Percentiles rank a stretch among this genome's conserved stretches.
Conservation (phyloP, 64 coral and sea anemone species). For the Porites australiensis region DNA sequence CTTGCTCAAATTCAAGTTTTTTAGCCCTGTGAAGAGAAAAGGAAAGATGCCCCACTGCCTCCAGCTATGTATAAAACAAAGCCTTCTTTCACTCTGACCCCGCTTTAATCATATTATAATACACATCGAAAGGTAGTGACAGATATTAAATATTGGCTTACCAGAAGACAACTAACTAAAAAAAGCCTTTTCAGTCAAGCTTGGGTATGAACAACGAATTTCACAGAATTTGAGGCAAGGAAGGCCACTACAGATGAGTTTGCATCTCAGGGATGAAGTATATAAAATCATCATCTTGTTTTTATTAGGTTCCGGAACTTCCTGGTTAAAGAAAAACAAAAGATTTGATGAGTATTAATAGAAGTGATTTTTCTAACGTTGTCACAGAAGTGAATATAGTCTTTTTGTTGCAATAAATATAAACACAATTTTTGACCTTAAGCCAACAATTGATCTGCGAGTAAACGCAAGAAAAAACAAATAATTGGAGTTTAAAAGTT, state of each 20-base stretch:
- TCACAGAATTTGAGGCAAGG: conserved; percentile 64
- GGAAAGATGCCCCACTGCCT: too few relatives aligned
- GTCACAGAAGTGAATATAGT: too few relatives aligned
- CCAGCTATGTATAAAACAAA: too few relatives aligned
- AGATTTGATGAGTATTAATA: neutral
- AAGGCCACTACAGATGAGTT: conserved; percentile 38
- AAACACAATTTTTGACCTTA: neutral
- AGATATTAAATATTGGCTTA: neutral
- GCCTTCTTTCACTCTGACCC: too few relatives aligned
- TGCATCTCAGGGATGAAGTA: conserved; percentile 40
- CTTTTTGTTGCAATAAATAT: neutral
- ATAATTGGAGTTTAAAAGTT: neutral
- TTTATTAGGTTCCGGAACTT: conserved; percentile 69
- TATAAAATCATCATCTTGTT: conserved; percentile 71
- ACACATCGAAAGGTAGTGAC: neutral
- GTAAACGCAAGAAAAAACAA: neutral
- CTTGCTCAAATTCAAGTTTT: too few relatives aligned
- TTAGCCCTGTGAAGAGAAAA: too few relatives aligned
- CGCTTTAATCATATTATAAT: too few relatives aligned
- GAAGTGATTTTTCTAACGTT: neutral
- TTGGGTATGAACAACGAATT: conserved; percentile 49
- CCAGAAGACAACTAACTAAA: conserved; percentile 18
- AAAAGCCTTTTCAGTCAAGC: conserved; percentile 34
- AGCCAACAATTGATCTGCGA: neutral
- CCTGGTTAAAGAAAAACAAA: conserved; percentile 24